Base-by-base conservation (phyloP, 2,888 invertebrate species). In the Pardosa pseudoannulata region DNA sequence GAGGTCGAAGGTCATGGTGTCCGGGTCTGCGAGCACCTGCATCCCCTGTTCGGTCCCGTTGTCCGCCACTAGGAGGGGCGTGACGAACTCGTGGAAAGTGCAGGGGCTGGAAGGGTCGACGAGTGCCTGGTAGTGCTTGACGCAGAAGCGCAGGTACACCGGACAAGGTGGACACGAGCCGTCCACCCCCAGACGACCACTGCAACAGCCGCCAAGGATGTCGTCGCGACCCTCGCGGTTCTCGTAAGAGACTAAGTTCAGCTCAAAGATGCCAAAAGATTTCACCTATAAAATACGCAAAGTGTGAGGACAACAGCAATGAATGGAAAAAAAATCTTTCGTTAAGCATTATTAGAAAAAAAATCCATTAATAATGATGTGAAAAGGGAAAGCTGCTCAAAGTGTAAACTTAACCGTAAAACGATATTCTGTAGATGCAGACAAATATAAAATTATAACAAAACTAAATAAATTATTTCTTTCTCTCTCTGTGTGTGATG, bases 61-160 rank as follows among this genome's bases (percentile, higher is more conserved):
- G n/a, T 31, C 29, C n/a, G 29, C 19, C 1, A 11, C 28, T 11
- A 87, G 62, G 27, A 82, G 19, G 0, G 73, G 68, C 23, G 87
- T 81, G 28, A 36, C 32, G 90, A 96, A 95, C 93, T 96, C 96
- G 91, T 98, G 98, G 93, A 97, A 98, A 82, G 97, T 97, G 93
- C 98, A 98, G 90, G 95, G 95, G 90, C 96, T 95, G 90, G 95
- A 95, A 89, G 96, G 95, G 93, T 97, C 97, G 92, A 98, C 97
- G 92, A 95, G 95, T 79, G 95, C 95, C 94, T 98, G 97, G 93
- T 97, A 98, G 92, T 98, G 96, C 93, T 98, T 98, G 91, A 98
- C 94, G 93, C 98, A 98, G 91, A 98, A 96, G 41, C 78, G 81
- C 31, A 87, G 79, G 62, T 70, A 78, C 64, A 82, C 79, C 7